These are phyloP conservation scores for Lordiphosa clarofinis DNA, from an alignment of 1,140 invertebrate genomes.

Conservation along the genomic window DNA sequence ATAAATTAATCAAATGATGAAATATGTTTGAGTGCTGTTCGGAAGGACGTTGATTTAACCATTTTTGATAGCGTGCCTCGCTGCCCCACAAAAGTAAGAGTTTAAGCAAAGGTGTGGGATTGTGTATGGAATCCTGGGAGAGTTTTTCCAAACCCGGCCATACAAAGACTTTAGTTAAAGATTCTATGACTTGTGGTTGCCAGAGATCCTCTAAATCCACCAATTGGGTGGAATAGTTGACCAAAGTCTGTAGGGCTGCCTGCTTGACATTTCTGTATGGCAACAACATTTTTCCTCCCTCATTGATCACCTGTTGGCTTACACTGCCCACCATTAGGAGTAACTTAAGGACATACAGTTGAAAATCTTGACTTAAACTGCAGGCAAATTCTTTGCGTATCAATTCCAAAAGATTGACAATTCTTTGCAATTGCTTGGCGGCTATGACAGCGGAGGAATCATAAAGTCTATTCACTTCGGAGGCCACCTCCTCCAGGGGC, in stretches of 20 bases:
- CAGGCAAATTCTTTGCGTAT: constrained; percentile 93
- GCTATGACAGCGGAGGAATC: constrained; percentile 54
- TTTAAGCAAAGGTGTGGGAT: constrained; percentile 90
- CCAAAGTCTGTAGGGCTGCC: constrained; percentile 82
- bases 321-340: constrained; percentile 86
- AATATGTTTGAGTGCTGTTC: constrained; percentile 34
- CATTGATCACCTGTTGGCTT: constrained; percentile 81
- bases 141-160: constrained; percentile 90
- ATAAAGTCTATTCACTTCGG: constrained; percentile 5
- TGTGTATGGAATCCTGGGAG: constrained; percentile 89
- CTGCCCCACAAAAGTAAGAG: constrained; percentile 87
- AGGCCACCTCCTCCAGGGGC: constrained; percentile 66
- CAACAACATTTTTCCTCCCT: constrained; percentile 76
- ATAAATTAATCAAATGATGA: constrained; percentile 84
- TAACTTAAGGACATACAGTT: constrained; percentile 87
- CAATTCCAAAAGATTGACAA: constrained; percentile 88
- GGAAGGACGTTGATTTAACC: constrained; percentile 59
- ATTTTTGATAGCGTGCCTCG: constrained; percentile 46
- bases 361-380: constrained; percentile 84
- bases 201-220: constrained; percentile 84
- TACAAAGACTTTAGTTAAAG: constrained; percentile 88
- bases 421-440: constrained; percentile 87
- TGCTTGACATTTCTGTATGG: constrained; percentile 86
- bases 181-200: constrained; percentile 85
- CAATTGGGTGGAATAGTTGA: constrained; percentile 90